phyloP scores from a whole-genome alignment of 2,113 vertebrate species.

The Diphyllodes magnificus region DNA sequence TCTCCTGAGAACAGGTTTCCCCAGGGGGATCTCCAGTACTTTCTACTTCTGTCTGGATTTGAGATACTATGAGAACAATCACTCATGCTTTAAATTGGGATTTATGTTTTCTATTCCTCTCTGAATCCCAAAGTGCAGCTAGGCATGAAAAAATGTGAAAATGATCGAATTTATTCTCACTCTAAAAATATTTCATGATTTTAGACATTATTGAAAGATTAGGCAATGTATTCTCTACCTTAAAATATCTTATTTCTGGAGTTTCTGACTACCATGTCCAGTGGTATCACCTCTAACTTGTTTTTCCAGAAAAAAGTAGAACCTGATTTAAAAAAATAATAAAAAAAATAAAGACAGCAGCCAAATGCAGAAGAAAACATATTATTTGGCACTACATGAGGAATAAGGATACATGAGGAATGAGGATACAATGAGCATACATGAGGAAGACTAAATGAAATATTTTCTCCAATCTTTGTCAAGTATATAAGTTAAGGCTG shows the following conservation, averaged over 20 bases:
- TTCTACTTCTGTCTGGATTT: neutral
- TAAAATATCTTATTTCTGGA: neutral
- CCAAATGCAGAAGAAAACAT: neutral
- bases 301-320: neutral
- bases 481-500: neutral
- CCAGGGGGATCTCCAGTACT: neutral
- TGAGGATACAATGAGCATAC: neutral
- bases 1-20: neutral
- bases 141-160: neutral
- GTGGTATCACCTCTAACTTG: neutral
- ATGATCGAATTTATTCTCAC: neutral
- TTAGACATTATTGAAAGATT: neutral
- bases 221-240: neutral
- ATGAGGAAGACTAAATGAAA: neutral
- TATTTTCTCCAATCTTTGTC: neutral
- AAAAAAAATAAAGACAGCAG: too few species aligned
- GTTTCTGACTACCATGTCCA: neutral
- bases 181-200: neutral
- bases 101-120: constrained; percentile 24
- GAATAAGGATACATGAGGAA: too few species aligned
- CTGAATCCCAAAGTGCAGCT: neutral
- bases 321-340: neutral
- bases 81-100: constrained; percentile 43
- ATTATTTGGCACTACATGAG: neutral
- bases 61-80: neutral